Evolutionary conservation across 1,140 invertebrate species (phyloP).

Genomic region (Ceratina australensis): DNA sequence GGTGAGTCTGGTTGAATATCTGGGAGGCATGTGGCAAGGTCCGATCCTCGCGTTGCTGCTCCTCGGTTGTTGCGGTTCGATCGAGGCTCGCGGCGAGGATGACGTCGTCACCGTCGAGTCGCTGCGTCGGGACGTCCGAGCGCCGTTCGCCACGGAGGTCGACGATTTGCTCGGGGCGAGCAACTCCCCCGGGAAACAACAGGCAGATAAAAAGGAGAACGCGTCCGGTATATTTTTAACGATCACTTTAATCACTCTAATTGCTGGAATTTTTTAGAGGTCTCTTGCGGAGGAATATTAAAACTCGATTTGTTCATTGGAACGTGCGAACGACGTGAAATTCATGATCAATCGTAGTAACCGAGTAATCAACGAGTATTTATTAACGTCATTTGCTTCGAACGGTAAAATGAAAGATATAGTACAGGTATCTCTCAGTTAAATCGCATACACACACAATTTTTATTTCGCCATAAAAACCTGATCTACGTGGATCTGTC

Average conservation of each 20-base stretch:
- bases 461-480: too few species aligned
- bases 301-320: too few species aligned
- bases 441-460: too few species aligned
- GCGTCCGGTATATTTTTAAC: slow-evolving; percentile 57
- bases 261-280: too few species aligned
- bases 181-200: slow-evolving; percentile 51
- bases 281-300: too few species aligned
- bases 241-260: background rate
- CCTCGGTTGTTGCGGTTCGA: slow-evolving; percentile 33
- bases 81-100: slow-evolving; percentile 44
- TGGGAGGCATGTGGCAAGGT: slow-evolving; percentile 55
- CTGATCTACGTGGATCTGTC: too few species aligned
- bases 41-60: slow-evolving; percentile 43
- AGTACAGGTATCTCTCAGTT: too few species aligned
- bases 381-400: background rate
- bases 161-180: slow-evolving; percentile 60
- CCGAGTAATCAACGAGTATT: background rate
- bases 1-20: slow-evolving; percentile 5
- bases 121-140: slow-evolving; percentile 61
- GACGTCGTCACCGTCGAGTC: slow-evolving; percentile 57
- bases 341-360: background rate
- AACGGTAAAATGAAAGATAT: too few species aligned
- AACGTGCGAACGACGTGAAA: background rate
- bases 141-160: slow-evolving; percentile 57
- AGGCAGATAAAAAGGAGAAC: slow-evolving; percentile 63